Evolutionary conservation across 2,113 vertebrate species (phyloP).

Genomic region (Coturnix japonica): DNA sequence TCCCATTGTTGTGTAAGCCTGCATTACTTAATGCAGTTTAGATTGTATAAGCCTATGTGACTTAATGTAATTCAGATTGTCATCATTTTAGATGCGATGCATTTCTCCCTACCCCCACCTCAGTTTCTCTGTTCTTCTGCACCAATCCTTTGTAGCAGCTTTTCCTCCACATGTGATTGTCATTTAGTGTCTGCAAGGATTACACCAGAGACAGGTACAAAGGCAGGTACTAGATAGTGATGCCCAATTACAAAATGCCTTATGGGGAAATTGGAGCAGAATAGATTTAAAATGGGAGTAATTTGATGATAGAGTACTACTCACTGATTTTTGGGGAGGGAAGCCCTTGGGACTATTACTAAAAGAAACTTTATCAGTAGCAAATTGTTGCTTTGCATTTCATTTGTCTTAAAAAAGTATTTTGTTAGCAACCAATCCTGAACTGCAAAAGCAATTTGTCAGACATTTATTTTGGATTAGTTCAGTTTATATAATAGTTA

Average conservation of each 20-base stretch:
- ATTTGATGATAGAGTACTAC: not conserved
- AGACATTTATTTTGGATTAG: not conserved
- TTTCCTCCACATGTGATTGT: not conserved
- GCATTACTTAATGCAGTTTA: not conserved
- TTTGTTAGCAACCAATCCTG: not conserved
- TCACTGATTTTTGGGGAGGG: not conserved
- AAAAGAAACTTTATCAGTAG: not conserved
- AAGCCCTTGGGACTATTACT: not conserved
- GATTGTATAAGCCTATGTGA: not conserved
- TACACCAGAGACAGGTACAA: not conserved
- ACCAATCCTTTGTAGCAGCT: not conserved
- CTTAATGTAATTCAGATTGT: constrained; percentile 2
- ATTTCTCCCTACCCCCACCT: not conserved
- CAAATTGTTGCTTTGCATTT: constrained; percentile 27
- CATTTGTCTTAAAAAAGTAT: constrained; percentile 6
- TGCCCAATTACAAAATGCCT: not conserved
- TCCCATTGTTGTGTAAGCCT: not conserved
- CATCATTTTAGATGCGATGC: not conserved
- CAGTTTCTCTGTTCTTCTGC: not conserved
- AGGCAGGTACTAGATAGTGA: not conserved
- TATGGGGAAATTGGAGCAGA: constrained; percentile 15
- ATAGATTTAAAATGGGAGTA: constrained; percentile 2
- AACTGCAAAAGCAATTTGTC: not conserved
- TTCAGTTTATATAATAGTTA: not conserved
- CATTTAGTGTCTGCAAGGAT: not conserved